Evolutionary conservation across 2,888 invertebrate species (phyloP).

Genomic region (Taphrorychus bicolor): DNA sequence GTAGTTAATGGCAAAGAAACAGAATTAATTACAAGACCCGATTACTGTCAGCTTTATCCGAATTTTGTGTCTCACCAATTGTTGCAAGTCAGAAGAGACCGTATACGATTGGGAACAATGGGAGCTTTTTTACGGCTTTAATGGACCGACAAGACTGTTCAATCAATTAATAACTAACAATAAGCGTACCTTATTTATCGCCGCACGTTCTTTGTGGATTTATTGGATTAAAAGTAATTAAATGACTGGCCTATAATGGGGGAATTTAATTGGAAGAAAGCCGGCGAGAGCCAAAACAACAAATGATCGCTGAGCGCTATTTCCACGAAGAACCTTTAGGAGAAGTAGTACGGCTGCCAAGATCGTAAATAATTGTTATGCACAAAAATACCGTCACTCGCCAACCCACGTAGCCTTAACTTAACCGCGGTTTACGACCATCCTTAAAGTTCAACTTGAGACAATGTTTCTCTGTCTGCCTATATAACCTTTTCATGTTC

Average conservation of each 20-base stretch:
- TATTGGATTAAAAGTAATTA: constrained; percentile 34
- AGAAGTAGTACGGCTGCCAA: constrained; percentile 8
- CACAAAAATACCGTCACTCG: constrained; percentile 12
- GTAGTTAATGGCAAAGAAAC: too few relatives aligned
- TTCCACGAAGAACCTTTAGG: constrained; percentile 1
- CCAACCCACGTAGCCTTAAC: constrained; percentile 6
- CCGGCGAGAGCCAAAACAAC: neutral
- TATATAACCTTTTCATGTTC: constrained; percentile 13
- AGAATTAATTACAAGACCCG: neutral
- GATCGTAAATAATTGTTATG: constrained; percentile 10
- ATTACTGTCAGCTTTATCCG: neutral
- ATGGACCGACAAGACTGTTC: constrained; percentile 39
- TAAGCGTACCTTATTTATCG: constrained; percentile 34
- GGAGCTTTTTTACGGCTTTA: constrained; percentile 30
- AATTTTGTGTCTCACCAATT: constrained; percentile 13
- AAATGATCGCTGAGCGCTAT: neutral
- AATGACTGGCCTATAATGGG: constrained; percentile 12
- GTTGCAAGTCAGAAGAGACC: constrained; percentile 34
- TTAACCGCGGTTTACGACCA: constrained; percentile 13
- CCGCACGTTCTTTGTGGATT: constrained; percentile 18
- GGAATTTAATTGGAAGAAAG: constrained; percentile 7
- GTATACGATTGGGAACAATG: constrained; percentile 33
- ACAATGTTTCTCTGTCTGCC: constrained; percentile 22
- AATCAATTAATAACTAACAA: constrained; percentile 40
- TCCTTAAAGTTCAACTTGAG: constrained; percentile 18